Percentiles rank a stretch among this genome's conserved stretches.
phyloP scores from a whole-genome alignment of 2,797 vertebrate species.

The Nyctibius grandis region DNA sequence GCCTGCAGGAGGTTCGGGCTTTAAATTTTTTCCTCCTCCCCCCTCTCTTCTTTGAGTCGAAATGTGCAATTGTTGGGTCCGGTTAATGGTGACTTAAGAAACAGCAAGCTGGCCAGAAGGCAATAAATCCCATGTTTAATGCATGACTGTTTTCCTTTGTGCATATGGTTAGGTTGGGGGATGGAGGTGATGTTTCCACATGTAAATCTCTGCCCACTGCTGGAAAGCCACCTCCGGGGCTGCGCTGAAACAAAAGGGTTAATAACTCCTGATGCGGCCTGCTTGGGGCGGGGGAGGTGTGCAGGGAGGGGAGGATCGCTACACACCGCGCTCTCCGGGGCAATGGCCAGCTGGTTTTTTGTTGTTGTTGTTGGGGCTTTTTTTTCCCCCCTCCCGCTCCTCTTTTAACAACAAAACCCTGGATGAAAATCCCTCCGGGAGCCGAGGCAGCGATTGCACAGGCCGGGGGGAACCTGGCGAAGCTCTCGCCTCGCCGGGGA shows the following conservation, averaged over 20 bases:
- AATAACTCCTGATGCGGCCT: slow-evolving; percentile 65
- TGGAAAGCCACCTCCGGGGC: slow-evolving; percentile 55
- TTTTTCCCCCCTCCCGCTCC: neutral
- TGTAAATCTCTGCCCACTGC: slow-evolving; percentile 71
- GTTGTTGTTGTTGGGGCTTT: neutral
- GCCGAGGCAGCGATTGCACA: neutral
- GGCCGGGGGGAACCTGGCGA: neutral
- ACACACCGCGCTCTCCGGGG: slow-evolving; percentile 1
- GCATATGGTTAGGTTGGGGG: slow-evolving; percentile 82
- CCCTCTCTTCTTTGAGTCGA: slow-evolving; percentile 32
- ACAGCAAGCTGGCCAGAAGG: slow-evolving; percentile 82
- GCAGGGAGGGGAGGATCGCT: slow-evolving; percentile 26
- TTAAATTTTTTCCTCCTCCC: neutral
- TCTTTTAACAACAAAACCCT: neutral
- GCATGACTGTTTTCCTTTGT: slow-evolving; percentile 90
- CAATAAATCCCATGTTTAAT: slow-evolving; percentile 92
- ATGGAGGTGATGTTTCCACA: slow-evolving; percentile 79
- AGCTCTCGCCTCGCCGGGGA: neutral
- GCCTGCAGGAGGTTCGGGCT: neutral
- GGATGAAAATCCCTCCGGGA: neutral
- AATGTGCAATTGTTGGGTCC: slow-evolving; percentile 64
- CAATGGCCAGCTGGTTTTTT: slow-evolving; percentile 47
- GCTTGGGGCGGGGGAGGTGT: slow-evolving; percentile 53
- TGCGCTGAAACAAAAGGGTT: slow-evolving; percentile 78
- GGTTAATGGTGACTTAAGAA: slow-evolving; percentile 71